A percentile compares a stretch with the other conserved stretches of the same genome.
phyloP scores from a whole-genome alignment of 2,797 vertebrate species.

The Echiichthys vipera region DNA sequence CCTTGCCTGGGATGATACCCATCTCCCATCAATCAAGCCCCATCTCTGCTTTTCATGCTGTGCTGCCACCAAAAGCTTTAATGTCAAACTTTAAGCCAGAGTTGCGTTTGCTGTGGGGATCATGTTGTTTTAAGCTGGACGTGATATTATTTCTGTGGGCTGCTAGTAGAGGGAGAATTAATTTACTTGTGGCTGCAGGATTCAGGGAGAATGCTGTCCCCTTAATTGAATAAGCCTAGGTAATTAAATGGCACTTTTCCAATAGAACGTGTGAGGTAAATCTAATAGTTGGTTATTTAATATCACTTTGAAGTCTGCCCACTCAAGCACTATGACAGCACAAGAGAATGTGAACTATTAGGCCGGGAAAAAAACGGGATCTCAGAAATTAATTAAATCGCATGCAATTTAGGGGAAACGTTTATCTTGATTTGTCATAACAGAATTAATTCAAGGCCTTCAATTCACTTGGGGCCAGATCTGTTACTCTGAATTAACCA shows the following conservation, averaged over 20 bases:
- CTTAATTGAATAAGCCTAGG: slow-evolving; percentile 99
- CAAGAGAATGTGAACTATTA: slow-evolving; percentile 99
- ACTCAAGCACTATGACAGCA: slow-evolving; percentile 98
- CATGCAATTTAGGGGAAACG: slow-evolving; percentile 99
- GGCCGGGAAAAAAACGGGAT: slow-evolving; percentile 90
- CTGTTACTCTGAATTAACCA: slow-evolving; percentile 99
- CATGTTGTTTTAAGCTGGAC: slow-evolving; percentile 74
- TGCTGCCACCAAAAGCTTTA: slow-evolving; percentile 43
- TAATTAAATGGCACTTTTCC: slow-evolving; percentile 99
- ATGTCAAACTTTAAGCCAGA: slow-evolving; percentile 55
- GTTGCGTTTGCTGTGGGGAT: slow-evolving; percentile 62
- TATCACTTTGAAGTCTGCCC: slow-evolving; percentile 99
- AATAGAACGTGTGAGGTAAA: slow-evolving; percentile 99
- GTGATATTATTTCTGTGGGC: slow-evolving; percentile 78
- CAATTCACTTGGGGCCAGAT: slow-evolving; percentile 99
- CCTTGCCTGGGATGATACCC: slow-evolving; percentile 62
- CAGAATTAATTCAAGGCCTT: slow-evolving; percentile 99
- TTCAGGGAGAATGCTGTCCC: slow-evolving; percentile 90
- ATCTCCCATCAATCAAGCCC: slow-evolving; percentile 69
- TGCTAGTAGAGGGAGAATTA: slow-evolving; percentile 86
- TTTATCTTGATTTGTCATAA: slow-evolving; percentile 99
- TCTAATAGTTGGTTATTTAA: slow-evolving; percentile 99
- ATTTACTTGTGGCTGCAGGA: slow-evolving; percentile 94
- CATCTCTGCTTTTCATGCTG: slow-evolving; percentile 24
- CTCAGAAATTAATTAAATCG: slow-evolving; percentile 99